Conservation (phyloP, 2,113 vertebrate genomes). For the Takifugu bimaculatus region DNA sequence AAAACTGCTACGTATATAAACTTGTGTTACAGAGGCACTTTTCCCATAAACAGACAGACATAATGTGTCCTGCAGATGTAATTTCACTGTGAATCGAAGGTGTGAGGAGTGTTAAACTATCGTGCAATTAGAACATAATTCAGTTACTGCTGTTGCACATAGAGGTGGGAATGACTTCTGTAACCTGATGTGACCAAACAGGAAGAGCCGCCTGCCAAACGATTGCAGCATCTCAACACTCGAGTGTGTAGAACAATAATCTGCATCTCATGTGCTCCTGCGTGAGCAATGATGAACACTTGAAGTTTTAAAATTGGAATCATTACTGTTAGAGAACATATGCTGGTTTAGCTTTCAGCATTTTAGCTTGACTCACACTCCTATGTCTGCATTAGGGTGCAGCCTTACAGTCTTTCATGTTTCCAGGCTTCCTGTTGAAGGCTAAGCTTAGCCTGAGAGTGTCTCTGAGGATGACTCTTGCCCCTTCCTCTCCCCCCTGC, state of each 20-base stretch:
- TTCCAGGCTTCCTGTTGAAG: constrained; percentile 17
- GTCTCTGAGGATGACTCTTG: constrained; percentile 65
- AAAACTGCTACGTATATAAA: background rate
- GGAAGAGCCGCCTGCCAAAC: constrained; percentile 38
- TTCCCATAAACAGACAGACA: constrained; percentile 14
- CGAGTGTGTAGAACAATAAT: constrained; percentile 23
- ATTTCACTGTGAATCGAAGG: constrained; percentile 52
- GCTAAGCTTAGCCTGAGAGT: constrained; percentile 7
- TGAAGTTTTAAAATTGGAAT: constrained; percentile 17
- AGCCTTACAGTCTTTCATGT: constrained; percentile 16
- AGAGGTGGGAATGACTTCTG: constrained; percentile 47
- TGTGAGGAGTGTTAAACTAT: constrained; percentile 57
- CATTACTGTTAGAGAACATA: background rate
- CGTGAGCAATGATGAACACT: constrained; percentile 24
- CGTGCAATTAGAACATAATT: constrained; percentile 64
- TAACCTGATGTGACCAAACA: constrained; percentile 30
- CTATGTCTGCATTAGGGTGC: constrained; percentile 1
- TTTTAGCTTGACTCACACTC: background rate
- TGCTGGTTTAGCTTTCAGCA: too few species aligned
- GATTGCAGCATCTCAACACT: constrained; percentile 17
- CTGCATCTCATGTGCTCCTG: constrained; percentile 15
- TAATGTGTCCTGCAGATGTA: constrained; percentile 41
- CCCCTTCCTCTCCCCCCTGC: constrained; percentile 73
- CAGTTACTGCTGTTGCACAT: constrained; percentile 42
- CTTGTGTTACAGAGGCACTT: constrained; percentile 23